Base-by-base conservation (phyloP, 1,140 invertebrate genomes). In the Halotydeus destructor region DNA sequence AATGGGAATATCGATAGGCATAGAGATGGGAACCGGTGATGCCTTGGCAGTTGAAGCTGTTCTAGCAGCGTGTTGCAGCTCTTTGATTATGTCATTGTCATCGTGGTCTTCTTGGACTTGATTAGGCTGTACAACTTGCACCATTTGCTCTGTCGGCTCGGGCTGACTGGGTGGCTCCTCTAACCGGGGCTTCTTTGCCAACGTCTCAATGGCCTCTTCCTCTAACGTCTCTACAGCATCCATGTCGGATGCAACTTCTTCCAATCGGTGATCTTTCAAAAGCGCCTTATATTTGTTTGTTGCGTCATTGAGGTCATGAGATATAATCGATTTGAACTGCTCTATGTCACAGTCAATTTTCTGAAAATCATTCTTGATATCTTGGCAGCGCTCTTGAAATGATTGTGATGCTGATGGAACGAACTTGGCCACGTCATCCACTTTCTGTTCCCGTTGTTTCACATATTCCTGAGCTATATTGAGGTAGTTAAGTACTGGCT, bases 401-500 rank as follows among this genome's bases (percentile, higher is more conserved):
- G 12, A 16, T 3, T 39, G 24, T 14, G 37, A 39, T 14, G 37
- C n/a, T 6, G 37, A 14, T 9, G 37, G 21, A 39, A 39, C 26
- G 11, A 14, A 25, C 28, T 39, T 39, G 28, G 24, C 19, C 37
- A 22, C n/a, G 26, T 39, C 24, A 16, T 39, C 37, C 26, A 22
- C 21, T 14, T 39, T 39, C 9, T 25, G 9, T 3, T 3, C 21
- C 5, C 37, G n/a, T 21, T 26, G n/a, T 25, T 26, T 39, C 4
- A 39, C 37, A 39, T 39, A 39, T 4, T 25, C 9, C n/a, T 39
- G 25, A 4, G 37, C 37, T 39, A n/a, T 22, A 14, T 39, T 19
- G 9, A 39, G 18, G 14, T 25, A 16, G 5, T 3, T 14, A 5
- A 12, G 19, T 9, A 39, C 5, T n/a, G 37, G 14, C n/a, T 11